Evolutionary conservation across 2,888 invertebrate genomes (phyloP).

Genomic region (Drosophila sordidapex): DNA sequence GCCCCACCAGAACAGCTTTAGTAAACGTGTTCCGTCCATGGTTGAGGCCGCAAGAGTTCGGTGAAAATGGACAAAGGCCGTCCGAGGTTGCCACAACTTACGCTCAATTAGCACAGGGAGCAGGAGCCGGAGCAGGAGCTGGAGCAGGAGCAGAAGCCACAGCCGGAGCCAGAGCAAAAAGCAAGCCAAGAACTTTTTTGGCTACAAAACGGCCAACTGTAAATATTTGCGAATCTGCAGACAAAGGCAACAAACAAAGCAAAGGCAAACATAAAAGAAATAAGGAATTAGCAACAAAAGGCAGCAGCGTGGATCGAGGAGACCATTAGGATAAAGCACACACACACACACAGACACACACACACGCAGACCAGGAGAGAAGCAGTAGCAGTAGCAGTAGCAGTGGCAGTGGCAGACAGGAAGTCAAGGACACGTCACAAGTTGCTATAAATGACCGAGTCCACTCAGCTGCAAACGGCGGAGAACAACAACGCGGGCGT

Average conservation of each 20-base stretch:
- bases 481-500: constrained; percentile 85
- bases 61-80: constrained; percentile 80
- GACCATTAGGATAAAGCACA: constrained; percentile 64
- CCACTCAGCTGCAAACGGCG: constrained; percentile 85
- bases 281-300: constrained; percentile 69
- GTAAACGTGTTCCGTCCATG: constrained; percentile 69
- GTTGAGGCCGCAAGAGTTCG: constrained; percentile 56
- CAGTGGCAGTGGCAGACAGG: background rate
- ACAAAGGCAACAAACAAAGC: constrained; percentile 31
- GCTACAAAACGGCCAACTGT: constrained; percentile 46
- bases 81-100: constrained; percentile 71
- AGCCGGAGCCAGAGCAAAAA: constrained; percentile 8
- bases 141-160: constrained; percentile 11
- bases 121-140: constrained; percentile 17
- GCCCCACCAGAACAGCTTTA: constrained; percentile 5
- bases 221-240: constrained; percentile 67
- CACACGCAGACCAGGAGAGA: background rate
- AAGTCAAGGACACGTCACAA: constrained; percentile 28
- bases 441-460: constrained; percentile 84
- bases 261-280: constrained; percentile 44
- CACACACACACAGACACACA: constrained; percentile 9
- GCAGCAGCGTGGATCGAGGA: constrained; percentile 49
- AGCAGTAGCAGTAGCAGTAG: background rate
- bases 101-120: constrained; percentile 72
- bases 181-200: constrained; percentile 23